Conservation (phyloP, 2,888 invertebrate species). For the Lycia hirtaria region DNA sequence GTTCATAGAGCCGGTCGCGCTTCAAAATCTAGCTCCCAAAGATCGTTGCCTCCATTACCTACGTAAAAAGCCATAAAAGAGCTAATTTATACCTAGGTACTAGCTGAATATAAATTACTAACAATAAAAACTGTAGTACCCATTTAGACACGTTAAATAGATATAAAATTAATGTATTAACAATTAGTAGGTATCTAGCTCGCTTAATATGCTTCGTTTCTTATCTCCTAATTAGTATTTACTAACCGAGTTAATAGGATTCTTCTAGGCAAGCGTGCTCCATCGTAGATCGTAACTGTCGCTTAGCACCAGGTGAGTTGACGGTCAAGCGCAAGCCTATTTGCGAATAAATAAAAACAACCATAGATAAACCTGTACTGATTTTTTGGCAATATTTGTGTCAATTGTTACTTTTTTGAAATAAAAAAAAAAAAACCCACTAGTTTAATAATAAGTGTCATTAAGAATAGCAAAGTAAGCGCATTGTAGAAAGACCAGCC, state of each 20-base stretch:
- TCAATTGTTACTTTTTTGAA: too few species aligned
- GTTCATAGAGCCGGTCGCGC: slow-evolving; percentile 22
- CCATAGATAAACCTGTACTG: too few species aligned
- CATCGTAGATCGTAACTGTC: too few species aligned
- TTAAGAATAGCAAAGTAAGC: too few species aligned
- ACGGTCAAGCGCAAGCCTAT: too few species aligned
- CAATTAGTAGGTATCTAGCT: background rate
- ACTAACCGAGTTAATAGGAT: background rate
- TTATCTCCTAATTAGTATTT: background rate
- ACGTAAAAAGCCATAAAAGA: slow-evolving; percentile 30
- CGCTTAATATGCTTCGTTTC: background rate
- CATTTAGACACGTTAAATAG: slow-evolving; percentile 9
- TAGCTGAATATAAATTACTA: slow-evolving; percentile 35
- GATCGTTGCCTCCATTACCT: slow-evolving; percentile 36
- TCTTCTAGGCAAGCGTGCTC: too few species aligned
- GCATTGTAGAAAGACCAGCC: too few species aligned
- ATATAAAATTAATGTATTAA: slow-evolving; percentile 20
- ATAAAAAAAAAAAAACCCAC: too few species aligned
- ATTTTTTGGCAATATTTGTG: too few species aligned
- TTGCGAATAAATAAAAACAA: too few species aligned
- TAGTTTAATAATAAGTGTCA: too few species aligned
- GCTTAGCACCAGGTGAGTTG: too few species aligned
- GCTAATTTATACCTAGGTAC: slow-evolving; percentile 36
- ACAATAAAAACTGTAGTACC: slow-evolving; percentile 34
- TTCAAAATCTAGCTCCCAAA: slow-evolving; percentile 34